phyloP scores from a whole-genome alignment of 2,797 vertebrate genomes.

The Discoglossus pictus region DNA sequence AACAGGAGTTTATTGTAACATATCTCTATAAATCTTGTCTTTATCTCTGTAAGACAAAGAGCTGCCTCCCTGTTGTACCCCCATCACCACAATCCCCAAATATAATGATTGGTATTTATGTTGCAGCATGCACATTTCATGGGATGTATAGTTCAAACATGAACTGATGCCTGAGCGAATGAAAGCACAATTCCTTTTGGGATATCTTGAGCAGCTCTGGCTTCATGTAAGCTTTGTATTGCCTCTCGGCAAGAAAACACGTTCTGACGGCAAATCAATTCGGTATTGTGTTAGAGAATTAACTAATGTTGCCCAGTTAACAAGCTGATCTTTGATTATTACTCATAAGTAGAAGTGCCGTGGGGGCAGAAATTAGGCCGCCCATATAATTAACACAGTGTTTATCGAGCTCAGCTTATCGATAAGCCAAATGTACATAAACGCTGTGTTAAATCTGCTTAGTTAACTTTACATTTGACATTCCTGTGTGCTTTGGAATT shows the following conservation, averaged over 20 bases:
- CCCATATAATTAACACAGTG: conserved; percentile 45
- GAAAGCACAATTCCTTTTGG: conserved; percentile 44
- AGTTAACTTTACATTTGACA: conserved; percentile 18
- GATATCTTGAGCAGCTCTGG: conserved; percentile 27
- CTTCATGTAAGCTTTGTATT: conserved; percentile 43
- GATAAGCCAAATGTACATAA: conserved; percentile 42
- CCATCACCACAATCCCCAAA: conserved; percentile 2
- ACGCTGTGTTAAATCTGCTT: conserved; percentile 19
- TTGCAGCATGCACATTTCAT: conserved; percentile 24
- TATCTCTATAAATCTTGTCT: too few species aligned
- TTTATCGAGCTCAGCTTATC: conserved; percentile 6
- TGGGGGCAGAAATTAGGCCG: conserved; percentile 40
- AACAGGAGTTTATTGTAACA: too few species aligned
- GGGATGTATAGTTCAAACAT: conserved; percentile 31
- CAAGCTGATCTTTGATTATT: conserved; percentile 69
- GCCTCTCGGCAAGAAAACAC: conserved; percentile 53
- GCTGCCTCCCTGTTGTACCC: background rate
- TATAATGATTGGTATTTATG: conserved; percentile 28
- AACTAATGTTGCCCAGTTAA: conserved; percentile 55
- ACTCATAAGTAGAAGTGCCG: conserved; percentile 64
- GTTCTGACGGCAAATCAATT: conserved; percentile 62
- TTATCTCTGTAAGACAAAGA: background rate
- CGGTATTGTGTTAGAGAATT: conserved; percentile 56
- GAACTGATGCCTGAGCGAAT: conserved; percentile 20
- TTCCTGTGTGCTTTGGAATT: background rate